Conservation (phyloP, 2,797 vertebrate genomes). For the Poeciliopsis gracilis region DNA sequence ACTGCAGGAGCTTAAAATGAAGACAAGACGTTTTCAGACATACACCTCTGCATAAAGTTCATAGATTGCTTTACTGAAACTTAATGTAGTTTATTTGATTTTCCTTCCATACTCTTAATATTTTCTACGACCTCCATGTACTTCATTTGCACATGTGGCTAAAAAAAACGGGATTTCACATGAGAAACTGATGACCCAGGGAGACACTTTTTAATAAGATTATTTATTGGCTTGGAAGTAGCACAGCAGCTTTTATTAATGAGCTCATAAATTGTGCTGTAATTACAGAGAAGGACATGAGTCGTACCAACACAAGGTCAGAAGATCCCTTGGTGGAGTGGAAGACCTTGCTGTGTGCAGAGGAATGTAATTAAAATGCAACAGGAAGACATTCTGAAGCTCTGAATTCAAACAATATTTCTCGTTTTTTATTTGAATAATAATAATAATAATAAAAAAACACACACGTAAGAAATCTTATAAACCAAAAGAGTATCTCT, state of each 20-base stretch:
- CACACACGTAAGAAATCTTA: conserved; percentile 11
- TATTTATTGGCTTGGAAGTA: conserved; percentile 39
- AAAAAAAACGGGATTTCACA: conserved; percentile 24
- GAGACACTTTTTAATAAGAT: conserved; percentile 60
- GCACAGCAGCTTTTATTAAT: conserved; percentile 56
- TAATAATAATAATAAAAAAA: neutral
- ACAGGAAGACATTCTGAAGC: conserved; percentile 12
- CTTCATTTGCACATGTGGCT: conserved; percentile 23
- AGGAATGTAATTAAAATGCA: conserved; percentile 36
- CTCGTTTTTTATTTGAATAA: conserved; percentile 11
- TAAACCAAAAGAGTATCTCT: conserved; percentile 2
- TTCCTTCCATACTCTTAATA: neutral
- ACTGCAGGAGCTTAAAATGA: conserved; percentile 12
- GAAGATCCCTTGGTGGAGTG: conserved; percentile 49
- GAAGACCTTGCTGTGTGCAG: conserved; percentile 53
- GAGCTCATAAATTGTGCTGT: conserved; percentile 59
- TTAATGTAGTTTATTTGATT: conserved; percentile 10
- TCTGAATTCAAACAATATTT: conserved; percentile 40
- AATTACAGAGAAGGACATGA: conserved; percentile 59
- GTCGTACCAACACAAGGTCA: conserved; percentile 46
- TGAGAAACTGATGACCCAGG: conserved; percentile 54
- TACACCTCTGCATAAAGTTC: neutral
- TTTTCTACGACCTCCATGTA: conserved; percentile 13
- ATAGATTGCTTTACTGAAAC: conserved; percentile 6
- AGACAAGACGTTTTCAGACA: neutral